These are phyloP conservation scores for Pseudeuparius sepicola DNA, from an alignment of 2,888 invertebrate genomes.

Conservation along the genomic window DNA sequence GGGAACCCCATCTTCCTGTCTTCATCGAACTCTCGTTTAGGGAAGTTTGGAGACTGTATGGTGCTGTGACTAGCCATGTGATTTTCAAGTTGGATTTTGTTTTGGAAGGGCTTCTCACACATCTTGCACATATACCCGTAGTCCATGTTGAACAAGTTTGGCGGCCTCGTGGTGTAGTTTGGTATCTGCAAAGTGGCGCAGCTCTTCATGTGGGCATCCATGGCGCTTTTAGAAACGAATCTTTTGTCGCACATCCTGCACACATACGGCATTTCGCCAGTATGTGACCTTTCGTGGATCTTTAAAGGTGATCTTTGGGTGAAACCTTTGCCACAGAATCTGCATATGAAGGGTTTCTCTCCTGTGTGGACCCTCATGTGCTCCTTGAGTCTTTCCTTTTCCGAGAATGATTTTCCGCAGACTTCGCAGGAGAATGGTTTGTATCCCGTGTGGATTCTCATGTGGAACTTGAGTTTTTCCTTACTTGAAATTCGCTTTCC, in stretches of 20 bases:
- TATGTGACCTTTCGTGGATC: conserved; percentile 51
- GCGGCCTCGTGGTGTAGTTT: conserved; percentile 2
- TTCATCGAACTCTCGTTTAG: too few relatives aligned
- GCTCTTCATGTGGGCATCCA: conserved; percentile 35
- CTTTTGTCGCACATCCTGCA: conserved; percentile 34
- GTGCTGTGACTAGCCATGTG: too few relatives aligned
- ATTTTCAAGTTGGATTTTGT: conserved; percentile 2
- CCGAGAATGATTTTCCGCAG: conserved; percentile 44
- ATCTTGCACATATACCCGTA: conserved; percentile 20
- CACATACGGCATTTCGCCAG: conserved; percentile 50
- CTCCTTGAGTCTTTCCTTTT: conserved; percentile 36
- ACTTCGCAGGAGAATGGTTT: conserved; percentile 39
- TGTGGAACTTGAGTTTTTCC: conserved; percentile 35
- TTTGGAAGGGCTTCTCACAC: conserved; percentile 22
- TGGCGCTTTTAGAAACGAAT: conserved; percentile 34
- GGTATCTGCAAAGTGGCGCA: conserved; percentile 24
- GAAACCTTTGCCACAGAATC: conserved; percentile 32
- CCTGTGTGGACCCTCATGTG: conserved; percentile 32
- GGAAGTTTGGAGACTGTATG: too few relatives aligned
- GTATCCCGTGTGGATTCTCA: conserved; percentile 36
- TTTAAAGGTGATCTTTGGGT: conserved; percentile 50
- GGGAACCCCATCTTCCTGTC: too few relatives aligned
- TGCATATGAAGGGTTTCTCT: conserved; percentile 37
- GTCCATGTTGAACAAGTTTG: neutral
- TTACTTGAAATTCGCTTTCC: conserved; percentile 35